Conservation (phyloP, 2,113 vertebrate species). For the Dinomys branickii region DNA sequence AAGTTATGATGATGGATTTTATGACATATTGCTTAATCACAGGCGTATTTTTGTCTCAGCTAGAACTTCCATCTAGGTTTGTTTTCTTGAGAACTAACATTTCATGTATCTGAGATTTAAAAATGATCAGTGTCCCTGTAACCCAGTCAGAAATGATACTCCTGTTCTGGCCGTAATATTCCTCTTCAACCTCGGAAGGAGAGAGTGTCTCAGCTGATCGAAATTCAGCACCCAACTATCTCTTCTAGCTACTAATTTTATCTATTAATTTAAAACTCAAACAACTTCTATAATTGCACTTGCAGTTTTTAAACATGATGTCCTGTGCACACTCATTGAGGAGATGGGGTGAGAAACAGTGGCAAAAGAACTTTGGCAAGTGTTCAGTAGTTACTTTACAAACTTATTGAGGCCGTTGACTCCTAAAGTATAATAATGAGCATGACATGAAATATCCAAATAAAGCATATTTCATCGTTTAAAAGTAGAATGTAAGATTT, state of each 20-base stretch:
- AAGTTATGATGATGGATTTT: constrained; percentile 42
- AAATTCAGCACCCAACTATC: neutral
- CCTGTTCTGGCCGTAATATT: neutral
- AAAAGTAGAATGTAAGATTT: neutral
- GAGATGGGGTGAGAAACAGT: neutral
- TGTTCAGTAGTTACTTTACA: constrained; percentile 10
- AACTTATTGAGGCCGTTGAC: constrained; percentile 6
- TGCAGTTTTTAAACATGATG: neutral
- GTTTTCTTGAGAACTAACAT: constrained; percentile 5
- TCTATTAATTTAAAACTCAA: neutral
- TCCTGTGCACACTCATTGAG: neutral
- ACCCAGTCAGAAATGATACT: neutral
- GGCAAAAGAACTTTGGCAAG: constrained; percentile 15
- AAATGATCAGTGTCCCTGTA: neutral
- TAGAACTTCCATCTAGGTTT: constrained; percentile 17
- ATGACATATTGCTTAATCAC: constrained; percentile 46
- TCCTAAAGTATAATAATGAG: neutral
- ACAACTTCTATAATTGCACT: neutral
- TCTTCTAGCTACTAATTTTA: neutral
- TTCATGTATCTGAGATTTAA: constrained; percentile 50
- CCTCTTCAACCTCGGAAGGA: neutral
- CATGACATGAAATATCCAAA: neutral
- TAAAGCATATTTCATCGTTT: neutral
- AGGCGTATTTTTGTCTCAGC: neutral
- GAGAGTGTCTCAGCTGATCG: neutral